These are phyloP conservation scores for Amphipoea oculea DNA, from an alignment of 2,888 invertebrate species.

Conservation along the genomic window DNA sequence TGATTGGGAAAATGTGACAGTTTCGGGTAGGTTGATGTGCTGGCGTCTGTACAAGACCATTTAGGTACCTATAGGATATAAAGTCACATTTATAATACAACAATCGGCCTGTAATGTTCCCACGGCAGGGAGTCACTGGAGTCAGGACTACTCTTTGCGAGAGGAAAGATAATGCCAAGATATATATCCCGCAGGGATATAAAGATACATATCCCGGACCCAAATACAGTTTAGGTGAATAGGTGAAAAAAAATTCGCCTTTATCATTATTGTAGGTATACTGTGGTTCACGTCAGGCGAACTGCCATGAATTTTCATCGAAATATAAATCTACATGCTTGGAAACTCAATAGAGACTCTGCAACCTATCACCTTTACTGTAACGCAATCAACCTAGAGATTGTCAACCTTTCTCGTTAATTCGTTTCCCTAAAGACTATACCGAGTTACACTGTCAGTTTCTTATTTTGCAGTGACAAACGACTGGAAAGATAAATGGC, in stretches of 20 bases:
- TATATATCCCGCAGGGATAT: background rate
- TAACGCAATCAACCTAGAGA: background rate
- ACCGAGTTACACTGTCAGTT: background rate
- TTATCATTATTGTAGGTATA: background rate
- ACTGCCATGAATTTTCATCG: background rate
- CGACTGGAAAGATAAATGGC: background rate
- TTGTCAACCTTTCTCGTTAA: background rate
- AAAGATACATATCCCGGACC: background rate
- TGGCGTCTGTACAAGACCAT: background rate
- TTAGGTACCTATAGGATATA: background rate
- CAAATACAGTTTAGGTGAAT: background rate
- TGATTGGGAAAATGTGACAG: too few species aligned
- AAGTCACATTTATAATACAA: background rate
- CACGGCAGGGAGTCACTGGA: too few species aligned
- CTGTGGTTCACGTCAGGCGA: background rate
- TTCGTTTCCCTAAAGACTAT: background rate
- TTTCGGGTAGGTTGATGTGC: too few species aligned
- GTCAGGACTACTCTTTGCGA: background rate
- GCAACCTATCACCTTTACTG: background rate
- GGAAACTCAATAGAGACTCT: slow-evolving; percentile 1
- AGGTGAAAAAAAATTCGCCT: background rate
- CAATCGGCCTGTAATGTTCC: background rate
- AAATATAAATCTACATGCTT: background rate
- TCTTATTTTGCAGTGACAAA: background rate
- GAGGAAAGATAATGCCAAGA: background rate